Conservation (phyloP, 2,888 invertebrate genomes). For the Acronicta alni region DNA sequence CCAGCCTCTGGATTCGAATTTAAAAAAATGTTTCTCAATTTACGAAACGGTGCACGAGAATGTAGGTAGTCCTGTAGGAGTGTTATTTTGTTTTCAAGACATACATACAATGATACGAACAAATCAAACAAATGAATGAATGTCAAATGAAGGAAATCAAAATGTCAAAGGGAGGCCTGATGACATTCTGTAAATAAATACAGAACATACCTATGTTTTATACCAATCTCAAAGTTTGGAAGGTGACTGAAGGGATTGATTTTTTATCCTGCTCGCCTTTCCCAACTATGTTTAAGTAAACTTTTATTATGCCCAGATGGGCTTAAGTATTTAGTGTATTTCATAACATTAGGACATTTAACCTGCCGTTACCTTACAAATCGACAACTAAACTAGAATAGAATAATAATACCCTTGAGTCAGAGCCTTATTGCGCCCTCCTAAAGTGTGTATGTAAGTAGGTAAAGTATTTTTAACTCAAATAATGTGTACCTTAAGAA, state of each 20-base stretch:
- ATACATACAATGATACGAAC: conserved; percentile 19
- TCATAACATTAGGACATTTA: not conserved
- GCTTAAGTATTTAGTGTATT: not conserved
- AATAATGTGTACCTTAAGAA: too few relatives aligned
- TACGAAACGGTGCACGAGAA: conserved; percentile 47
- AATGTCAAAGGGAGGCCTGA: too few relatives aligned
- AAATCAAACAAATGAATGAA: not conserved
- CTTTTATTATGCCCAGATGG: not conserved
- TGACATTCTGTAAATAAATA: too few relatives aligned
- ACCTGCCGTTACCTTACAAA: not conserved
- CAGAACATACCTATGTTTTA: not conserved
- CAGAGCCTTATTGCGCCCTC: too few relatives aligned
- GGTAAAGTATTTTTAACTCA: too few relatives aligned
- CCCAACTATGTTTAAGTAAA: conserved; percentile 10
- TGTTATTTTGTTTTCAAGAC: conserved; percentile 35
- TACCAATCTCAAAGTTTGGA: too few relatives aligned
- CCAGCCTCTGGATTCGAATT: conserved; percentile 45
- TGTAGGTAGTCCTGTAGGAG: conserved; percentile 31
- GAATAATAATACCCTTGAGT: too few relatives aligned
- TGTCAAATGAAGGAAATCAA: too few relatives aligned
- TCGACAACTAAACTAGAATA: conserved; percentile 6
- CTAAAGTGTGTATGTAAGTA: too few relatives aligned
- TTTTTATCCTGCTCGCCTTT: too few relatives aligned
- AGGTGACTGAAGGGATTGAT: too few relatives aligned
- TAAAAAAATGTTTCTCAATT: conserved; percentile 57